Conservation (phyloP, 2,797 vertebrate species). For the Cirrhinus mrigala region DNA sequence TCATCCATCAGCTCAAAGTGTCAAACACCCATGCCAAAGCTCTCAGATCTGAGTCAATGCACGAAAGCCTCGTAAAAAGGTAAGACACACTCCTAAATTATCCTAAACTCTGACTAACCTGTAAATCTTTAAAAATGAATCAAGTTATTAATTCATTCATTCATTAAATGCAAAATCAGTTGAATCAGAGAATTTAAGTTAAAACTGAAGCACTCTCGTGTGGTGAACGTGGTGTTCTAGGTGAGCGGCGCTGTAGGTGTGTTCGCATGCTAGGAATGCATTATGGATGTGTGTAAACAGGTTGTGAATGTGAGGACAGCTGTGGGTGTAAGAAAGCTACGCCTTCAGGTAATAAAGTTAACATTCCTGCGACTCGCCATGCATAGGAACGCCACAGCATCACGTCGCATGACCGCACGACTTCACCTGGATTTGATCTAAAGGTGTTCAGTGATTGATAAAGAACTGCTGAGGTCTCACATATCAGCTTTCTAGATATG, state of each 20-base stretch:
- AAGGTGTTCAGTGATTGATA: not conserved
- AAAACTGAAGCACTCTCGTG: fast-evolving
- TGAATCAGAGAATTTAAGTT: not conserved
- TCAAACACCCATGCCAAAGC: not conserved
- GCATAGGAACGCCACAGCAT: conserved; percentile 14
- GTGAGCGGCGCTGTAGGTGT: conserved; percentile 42
- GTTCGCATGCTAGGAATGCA: conserved; percentile 48
- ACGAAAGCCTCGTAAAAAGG: not conserved
- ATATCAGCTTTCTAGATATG: not conserved
- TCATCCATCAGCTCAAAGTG: conserved; percentile 44
- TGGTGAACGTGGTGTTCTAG: not conserved
- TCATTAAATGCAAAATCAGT: fast-evolving
- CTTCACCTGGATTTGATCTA: not conserved
- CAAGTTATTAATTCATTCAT: too few relatives aligned
- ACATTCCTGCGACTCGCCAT: conserved; percentile 18
- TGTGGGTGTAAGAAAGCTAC: not conserved
- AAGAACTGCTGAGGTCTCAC: not conserved
- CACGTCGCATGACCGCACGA: not conserved
- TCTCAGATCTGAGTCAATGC: not conserved
- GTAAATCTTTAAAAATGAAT: not conserved
- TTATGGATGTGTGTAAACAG: conserved; percentile 54
- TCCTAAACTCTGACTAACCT: too few relatives aligned
- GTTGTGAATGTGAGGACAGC: conserved; percentile 9
- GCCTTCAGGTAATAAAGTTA: conserved; percentile 31
- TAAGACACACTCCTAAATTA: not conserved